phyloP scores from a whole-genome alignment of 2,113 vertebrate species.

The Apteryx owenii region DNA sequence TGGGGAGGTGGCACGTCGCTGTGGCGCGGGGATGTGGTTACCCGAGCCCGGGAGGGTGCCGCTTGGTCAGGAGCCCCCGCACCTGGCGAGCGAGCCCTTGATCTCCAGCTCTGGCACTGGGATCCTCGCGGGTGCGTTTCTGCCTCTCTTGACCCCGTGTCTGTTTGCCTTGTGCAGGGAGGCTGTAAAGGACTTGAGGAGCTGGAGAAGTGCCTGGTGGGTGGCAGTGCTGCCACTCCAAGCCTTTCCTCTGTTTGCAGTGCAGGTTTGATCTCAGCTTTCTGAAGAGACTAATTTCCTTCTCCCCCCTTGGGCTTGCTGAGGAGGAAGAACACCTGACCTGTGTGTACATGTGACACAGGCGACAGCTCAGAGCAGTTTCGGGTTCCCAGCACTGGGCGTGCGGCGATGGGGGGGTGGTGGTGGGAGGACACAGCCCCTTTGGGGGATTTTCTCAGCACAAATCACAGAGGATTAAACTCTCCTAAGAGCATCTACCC shows the following conservation, averaged over 20 bases:
- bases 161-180: neutral
- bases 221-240: neutral
- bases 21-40: neutral
- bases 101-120: neutral
- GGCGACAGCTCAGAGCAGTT: constrained; percentile 70
- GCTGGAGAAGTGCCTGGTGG: neutral
- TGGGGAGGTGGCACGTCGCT: neutral
- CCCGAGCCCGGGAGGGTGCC: neutral
- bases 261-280: constrained; percentile 60
- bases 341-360: constrained; percentile 69
- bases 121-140: neutral
- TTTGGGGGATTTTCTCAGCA: constrained; percentile 34
- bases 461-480: constrained; percentile 32
- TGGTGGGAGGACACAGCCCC: neutral
- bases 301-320: constrained; percentile 63
- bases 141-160: too few species aligned
- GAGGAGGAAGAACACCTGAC: constrained; percentile 72
- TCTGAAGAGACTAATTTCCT: constrained; percentile 47
- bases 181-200: neutral
- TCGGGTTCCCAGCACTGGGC: constrained; percentile 69
- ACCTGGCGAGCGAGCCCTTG: too few species aligned
- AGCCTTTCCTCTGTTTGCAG: constrained; percentile 67
- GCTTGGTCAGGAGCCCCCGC: neutral
- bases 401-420: constrained; percentile 30
- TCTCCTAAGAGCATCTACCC: neutral